These are phyloP conservation scores for Eupithecia vulgata DNA, from an alignment of 2,888 invertebrate genomes.

Conservation along the genomic window DNA sequence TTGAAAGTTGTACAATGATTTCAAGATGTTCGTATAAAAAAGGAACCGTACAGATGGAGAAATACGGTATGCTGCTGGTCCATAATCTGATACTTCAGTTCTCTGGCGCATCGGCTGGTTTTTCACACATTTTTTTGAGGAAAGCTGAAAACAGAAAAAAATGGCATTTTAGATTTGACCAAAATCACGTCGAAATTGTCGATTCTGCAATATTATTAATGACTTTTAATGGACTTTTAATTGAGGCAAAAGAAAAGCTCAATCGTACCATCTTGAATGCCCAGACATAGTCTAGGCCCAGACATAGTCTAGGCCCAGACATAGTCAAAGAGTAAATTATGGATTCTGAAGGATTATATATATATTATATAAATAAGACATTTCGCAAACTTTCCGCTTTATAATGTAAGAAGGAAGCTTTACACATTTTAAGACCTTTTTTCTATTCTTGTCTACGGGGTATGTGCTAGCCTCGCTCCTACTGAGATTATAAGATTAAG, in stretches of 20 bases:
- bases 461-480: neutral
- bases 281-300: neutral
- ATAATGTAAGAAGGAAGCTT: neutral
- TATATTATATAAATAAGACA: too few species aligned
- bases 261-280: neutral
- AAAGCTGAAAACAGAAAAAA: constrained; percentile 85
- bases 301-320: too few species aligned
- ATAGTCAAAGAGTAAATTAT: too few species aligned
- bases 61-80: constrained; percentile 60
- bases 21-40: constrained; percentile 73
- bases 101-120: constrained; percentile 46
- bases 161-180: neutral
- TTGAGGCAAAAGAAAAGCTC: neutral
- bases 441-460: neutral
- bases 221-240: neutral
- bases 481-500: neutral
- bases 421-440: neutral
- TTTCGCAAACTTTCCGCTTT: too few species aligned
- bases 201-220: neutral
- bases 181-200: neutral
- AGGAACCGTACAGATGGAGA: constrained; percentile 75
- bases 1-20: constrained; percentile 73
- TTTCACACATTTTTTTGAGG: constrained; percentile 92
- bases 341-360: too few species aligned
- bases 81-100: neutral